Evolutionary conservation across 2,113 vertebrate genomes (phyloP).

Genomic region (Callithrix jacchus): DNA sequence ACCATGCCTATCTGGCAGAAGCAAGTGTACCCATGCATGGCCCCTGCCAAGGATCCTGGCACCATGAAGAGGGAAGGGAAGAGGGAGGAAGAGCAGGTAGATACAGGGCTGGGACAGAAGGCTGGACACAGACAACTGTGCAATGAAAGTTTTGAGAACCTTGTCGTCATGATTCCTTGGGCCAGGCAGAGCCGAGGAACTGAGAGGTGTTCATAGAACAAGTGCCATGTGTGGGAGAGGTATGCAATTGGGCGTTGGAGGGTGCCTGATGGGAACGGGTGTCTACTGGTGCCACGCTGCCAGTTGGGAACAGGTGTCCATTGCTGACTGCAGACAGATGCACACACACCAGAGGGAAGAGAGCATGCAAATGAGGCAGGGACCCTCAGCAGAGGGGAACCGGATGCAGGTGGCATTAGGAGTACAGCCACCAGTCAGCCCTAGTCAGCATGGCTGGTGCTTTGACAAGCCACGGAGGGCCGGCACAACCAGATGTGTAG

Average conservation of each 20-base stretch:
- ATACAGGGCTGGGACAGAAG: background rate
- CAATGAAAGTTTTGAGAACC: background rate
- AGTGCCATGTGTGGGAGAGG: fast-evolving
- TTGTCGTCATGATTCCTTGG: background rate
- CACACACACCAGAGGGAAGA: background rate
- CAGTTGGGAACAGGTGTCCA: background rate
- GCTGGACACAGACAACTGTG: background rate
- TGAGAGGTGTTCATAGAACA: background rate
- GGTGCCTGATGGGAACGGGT: too few species aligned
- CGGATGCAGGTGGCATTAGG: fast-evolving
- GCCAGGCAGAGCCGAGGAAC: background rate
- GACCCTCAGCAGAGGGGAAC: background rate
- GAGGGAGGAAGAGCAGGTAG: background rate
- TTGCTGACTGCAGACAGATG: background rate
- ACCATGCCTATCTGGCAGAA: background rate
- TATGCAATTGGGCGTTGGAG: background rate
- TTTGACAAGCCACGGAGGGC: background rate
- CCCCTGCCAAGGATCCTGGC: background rate
- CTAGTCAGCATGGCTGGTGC: background rate
- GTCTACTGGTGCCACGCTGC: background rate
- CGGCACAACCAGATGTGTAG: background rate
- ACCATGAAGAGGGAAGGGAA: background rate
- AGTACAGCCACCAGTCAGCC: background rate
- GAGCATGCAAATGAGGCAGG: background rate
- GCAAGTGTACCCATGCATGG: fast-evolving